Conservation (phyloP, 2,797 vertebrate species). For the Orestias chungarensis region DNA sequence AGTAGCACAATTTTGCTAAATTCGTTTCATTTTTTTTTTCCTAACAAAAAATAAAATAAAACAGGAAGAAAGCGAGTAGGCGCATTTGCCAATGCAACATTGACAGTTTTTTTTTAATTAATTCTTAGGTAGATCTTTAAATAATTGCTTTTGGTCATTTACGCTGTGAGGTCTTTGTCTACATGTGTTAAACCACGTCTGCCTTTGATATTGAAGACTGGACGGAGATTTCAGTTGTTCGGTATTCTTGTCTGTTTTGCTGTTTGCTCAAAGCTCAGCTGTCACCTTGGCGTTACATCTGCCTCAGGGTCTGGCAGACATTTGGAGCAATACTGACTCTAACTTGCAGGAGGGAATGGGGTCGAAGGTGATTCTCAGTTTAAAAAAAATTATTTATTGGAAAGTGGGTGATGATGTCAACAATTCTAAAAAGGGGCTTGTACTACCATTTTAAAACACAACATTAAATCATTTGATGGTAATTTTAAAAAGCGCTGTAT, state of each 20-base stretch:
- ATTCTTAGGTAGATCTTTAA: background rate
- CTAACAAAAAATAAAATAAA: no score
- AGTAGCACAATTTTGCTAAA: no score
- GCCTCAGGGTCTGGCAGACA: background rate
- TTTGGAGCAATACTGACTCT: background rate
- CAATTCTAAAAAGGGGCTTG: background rate
- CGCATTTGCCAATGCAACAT: no score
- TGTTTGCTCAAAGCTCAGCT: background rate
- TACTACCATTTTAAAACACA: background rate
- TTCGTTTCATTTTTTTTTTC: no score
- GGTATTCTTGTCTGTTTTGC: background rate
- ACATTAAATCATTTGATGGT: background rate
- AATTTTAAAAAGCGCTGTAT: background rate
- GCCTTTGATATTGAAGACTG: background rate
- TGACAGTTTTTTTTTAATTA: no score
- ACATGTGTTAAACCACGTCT: background rate
- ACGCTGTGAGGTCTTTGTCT: background rate
- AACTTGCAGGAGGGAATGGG: conserved; percentile 23
- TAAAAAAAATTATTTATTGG: conserved; percentile 12
- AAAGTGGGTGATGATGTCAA: conserved; percentile 15
- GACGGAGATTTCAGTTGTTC: background rate
- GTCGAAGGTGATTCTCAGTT: conserved; percentile 46
- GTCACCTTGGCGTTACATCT: background rate
- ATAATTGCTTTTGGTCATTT: background rate
- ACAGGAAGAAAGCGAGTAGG: no score